A percentile compares a stretch with the other conserved stretches of the same genome.
phyloP scores from a whole-genome alignment of 1,140 invertebrate species.

The Drosophila ercepeae region DNA sequence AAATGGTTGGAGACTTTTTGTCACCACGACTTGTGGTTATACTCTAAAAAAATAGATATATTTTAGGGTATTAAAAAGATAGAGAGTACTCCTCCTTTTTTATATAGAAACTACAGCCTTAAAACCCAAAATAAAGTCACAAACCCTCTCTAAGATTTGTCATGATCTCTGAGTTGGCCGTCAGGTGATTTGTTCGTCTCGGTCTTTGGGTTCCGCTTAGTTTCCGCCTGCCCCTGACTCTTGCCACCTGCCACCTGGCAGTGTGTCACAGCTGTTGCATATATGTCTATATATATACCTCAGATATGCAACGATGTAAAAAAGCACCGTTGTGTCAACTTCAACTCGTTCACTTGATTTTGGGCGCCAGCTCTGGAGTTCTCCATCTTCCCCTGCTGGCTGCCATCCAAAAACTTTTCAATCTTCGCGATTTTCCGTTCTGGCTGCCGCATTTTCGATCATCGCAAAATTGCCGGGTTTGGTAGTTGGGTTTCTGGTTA shows the following conservation, averaged over 20 bases:
- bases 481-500: slow-evolving; percentile 8
- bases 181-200: not conserved
- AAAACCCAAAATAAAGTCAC: too few species aligned
- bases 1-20: not conserved
- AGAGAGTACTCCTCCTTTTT: too few species aligned
- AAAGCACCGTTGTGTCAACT: slow-evolving; percentile 44
- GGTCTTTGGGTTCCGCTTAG: slow-evolving; percentile 3
- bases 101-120: too few species aligned
- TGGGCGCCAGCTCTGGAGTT: slow-evolving; percentile 22
- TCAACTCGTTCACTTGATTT: slow-evolving; percentile 17
- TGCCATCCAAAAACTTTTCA: not conserved
- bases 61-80: too few species aligned
- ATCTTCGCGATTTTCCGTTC: not conserved
- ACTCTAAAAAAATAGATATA: not conserved
- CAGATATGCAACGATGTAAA: not conserved
- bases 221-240: too few species aligned
- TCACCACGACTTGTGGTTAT: slow-evolving; percentile 1
- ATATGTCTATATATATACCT: not conserved
- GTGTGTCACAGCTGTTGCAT: not conserved
- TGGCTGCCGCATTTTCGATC: slow-evolving; percentile 18
- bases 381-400: not conserved
- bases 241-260: not conserved
- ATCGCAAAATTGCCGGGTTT: slow-evolving; percentile 18
- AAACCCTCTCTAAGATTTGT: not conserved
- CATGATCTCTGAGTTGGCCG: slow-evolving; percentile 2